Percentiles rank a stretch among this genome's conserved stretches.
Conservation (phyloP, 2,113 vertebrate species). For the Amphiprion ocellaris region DNA sequence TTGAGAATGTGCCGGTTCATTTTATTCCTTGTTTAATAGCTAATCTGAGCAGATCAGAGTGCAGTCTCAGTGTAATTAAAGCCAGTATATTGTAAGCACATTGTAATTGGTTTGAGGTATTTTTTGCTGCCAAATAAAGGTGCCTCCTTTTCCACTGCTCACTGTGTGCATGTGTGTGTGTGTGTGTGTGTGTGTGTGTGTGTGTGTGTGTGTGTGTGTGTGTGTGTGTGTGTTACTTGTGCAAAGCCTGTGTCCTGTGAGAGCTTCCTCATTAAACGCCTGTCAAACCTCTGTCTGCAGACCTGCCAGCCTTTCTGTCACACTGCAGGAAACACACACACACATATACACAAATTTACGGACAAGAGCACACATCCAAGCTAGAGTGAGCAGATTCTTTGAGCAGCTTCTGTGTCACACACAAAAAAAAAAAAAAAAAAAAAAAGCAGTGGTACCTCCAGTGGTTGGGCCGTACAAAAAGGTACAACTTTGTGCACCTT, state of each 20-base stretch:
- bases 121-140: constrained; percentile 47
- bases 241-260: constrained; percentile 67
- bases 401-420: constrained; percentile 8
- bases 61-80: constrained; percentile 49
- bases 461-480: neutral
- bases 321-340: constrained; percentile 51
- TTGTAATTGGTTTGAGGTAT: constrained; percentile 52
- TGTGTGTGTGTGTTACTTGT: constrained; percentile 33
- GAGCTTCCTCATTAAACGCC: constrained; percentile 76
- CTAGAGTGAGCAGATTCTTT: constrained; percentile 14
- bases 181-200: constrained; percentile 5
- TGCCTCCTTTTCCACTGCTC: constrained; percentile 24
- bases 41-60: constrained; percentile 48
- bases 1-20: constrained; percentile 17
- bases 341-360: constrained; percentile 11
- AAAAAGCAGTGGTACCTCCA: neutral
- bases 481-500: neutral
- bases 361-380: constrained; percentile 12
- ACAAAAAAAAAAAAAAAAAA: neutral
- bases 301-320: constrained; percentile 78
- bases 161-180: neutral
- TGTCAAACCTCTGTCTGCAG: constrained; percentile 74
- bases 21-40: constrained; percentile 38
- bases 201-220: constrained; percentile 2
- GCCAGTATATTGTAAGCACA: constrained; percentile 36